Conservation (phyloP, 2,113 vertebrate species). For the pig (Sus scrofa) region T2T-Sscrofa CM000818.6:113094501-113095000, state of each 20-base stretch:
- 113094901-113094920: background rate
- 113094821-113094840: slow-evolving; percentile 10
- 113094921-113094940: background rate
- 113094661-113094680: slow-evolving; percentile 49
- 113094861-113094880: slow-evolving; percentile 18
- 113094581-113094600: too few relatives aligned
- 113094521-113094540: too few relatives aligned
- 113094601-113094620: too few relatives aligned
- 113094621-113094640: slow-evolving; percentile 56
- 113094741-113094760: slow-evolving; percentile 49
- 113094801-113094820: background rate
- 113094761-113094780: slow-evolving; percentile 50
- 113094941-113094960: slow-evolving; percentile 6
- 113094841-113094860: slow-evolving; percentile 47
- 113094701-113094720: slow-evolving; percentile 42
- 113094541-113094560: too few relatives aligned
- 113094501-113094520: too few relatives aligned
- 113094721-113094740: slow-evolving; percentile 50
- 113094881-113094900: slow-evolving; percentile 50
- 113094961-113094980: background rate
- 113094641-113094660: slow-evolving; percentile 57
- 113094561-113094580: too few relatives aligned
- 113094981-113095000: background rate
- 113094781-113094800: slow-evolving; percentile 8
- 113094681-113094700: slow-evolving; percentile 19